phyloP scores from a whole-genome alignment of 1,140 invertebrate species.

The Gerris buenoi region DNA sequence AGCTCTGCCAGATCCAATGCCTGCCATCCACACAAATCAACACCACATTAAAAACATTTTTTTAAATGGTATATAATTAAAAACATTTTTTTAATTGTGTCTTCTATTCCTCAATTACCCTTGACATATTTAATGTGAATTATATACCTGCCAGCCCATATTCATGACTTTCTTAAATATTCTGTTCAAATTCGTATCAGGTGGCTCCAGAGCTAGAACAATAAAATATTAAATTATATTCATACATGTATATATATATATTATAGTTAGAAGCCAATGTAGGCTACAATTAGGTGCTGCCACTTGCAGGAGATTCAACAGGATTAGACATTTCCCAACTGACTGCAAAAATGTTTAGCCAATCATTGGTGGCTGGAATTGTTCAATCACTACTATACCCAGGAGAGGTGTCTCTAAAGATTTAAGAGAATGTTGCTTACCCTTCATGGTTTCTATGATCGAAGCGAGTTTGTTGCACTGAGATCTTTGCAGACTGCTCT shows the following conservation, averaged over 20 bases:
- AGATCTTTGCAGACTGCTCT: not conserved
- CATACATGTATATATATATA: not conserved
- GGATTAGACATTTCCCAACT: no score
- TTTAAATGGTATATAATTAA: no score
- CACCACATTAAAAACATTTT: no score
- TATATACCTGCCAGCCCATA: slow-evolving; percentile 9
- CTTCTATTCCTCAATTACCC: no score
- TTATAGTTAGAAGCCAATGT: not conserved
- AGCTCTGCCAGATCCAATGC: not conserved
- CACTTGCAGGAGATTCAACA: no score
- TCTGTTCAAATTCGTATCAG: slow-evolving; percentile 12
- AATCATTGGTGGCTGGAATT: not conserved
- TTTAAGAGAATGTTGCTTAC: slow-evolving; percentile 2
- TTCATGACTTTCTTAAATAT: slow-evolving; percentile 12
- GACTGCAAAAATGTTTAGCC: not conserved
- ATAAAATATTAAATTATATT: not conserved
- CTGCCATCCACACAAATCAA: no score
- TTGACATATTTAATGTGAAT: no score
- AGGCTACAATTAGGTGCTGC: not conserved
- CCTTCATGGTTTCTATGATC: slow-evolving; percentile 13
- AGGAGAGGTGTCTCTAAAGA: not conserved
- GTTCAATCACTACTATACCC: not conserved
- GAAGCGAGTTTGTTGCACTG: slow-evolving; percentile 6
- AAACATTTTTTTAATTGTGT: no score
- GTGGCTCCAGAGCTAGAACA: slow-evolving; percentile 12